Evolutionary conservation across 2,888 invertebrate genomes (phyloP), one percentile per base, ranked within the genome.

Genomic region (Phytoseiulus persimilis): DNA sequence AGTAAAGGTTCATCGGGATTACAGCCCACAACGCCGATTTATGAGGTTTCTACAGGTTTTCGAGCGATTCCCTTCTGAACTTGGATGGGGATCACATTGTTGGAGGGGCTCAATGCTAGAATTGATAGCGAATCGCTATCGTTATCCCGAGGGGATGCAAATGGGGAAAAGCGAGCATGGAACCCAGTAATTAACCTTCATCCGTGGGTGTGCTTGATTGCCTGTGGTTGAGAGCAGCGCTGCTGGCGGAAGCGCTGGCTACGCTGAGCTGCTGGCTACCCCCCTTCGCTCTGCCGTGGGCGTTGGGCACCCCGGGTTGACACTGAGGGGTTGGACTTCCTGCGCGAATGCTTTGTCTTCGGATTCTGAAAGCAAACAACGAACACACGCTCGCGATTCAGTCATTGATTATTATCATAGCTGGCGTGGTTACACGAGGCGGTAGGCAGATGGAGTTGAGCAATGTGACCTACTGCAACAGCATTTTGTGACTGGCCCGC

Each of bases 181-280:
- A 28, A 65, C 65, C 2, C 28, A 18, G 65, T 65, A 65, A 87
- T 33, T 32, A 39, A 87, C 87, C 87, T 87, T 87, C 87, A n/a
- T 87, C 87, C n/a, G 45, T 87, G 2, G 33, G 87, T 32, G 87
- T 87, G 87, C 33, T 87, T 32, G 87, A 87, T 33, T 87, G 87
- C 87, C 87, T 87, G 87, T 32, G n/a, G 33, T 87, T 32, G 32
- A 39, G 87, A 87, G 87, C 84, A 31, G 84, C 87, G 39, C 39
- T 45, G 39, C 39, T 39, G 23, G 87, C 87, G 87, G 87, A 87
- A 33, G 87, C 87, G 87, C 87, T 33, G 23, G 87, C 87, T 87
- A 87, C 87, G 87, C 87, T 87, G 87, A 87, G 87, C 87, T 87
- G 87, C 87, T 87, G 87, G 87, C 87, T 87, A 33, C 87, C 87